These are phyloP conservation scores for Oryzias javanicus DNA, from an alignment of 2,113 vertebrate genomes.

Conservation along the genomic window DNA sequence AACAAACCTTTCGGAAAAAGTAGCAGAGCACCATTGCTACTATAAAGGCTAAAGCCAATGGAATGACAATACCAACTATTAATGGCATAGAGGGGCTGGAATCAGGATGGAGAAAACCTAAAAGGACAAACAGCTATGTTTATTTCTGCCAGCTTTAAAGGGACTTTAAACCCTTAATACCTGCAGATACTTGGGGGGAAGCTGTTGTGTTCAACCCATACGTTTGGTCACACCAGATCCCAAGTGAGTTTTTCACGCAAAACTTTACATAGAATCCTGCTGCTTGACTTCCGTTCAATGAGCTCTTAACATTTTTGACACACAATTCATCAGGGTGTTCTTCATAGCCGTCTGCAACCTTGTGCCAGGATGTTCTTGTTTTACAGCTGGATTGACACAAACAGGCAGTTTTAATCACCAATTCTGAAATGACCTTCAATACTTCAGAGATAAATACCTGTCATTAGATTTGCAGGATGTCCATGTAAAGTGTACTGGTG, in stretches of 20 bases:
- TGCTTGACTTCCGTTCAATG: constrained; percentile 34
- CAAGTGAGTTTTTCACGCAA: constrained; percentile 78
- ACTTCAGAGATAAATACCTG: constrained; percentile 25
- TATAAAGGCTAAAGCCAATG: constrained; percentile 37
- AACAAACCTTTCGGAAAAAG: constrained; percentile 68
- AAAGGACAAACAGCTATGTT: constrained; percentile 2
- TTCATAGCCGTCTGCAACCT: background rate
- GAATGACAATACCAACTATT: constrained; percentile 8
- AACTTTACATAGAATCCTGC: constrained; percentile 59
- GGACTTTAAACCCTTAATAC: constrained; percentile 3
- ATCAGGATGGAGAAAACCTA: background rate
- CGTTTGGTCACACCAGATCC: constrained; percentile 63
- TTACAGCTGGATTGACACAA: constrained; percentile 45
- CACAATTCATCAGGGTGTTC: constrained; percentile 54
- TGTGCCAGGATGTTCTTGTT: constrained; percentile 23
- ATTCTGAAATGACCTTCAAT: background rate
- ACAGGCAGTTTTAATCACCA: background rate
- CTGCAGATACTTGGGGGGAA: fast-evolving
- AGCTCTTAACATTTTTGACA: constrained; percentile 72
- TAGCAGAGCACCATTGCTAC: constrained; percentile 36
- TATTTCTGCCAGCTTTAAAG: background rate
- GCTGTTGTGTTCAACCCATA: fast-evolving
- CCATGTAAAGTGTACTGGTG: constrained; percentile 57
- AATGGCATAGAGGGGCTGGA: background rate
- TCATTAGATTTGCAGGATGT: constrained; percentile 5